phyloP scores from a whole-genome alignment of 2,888 invertebrate species.

The Oscheius myriophilus region DNA sequence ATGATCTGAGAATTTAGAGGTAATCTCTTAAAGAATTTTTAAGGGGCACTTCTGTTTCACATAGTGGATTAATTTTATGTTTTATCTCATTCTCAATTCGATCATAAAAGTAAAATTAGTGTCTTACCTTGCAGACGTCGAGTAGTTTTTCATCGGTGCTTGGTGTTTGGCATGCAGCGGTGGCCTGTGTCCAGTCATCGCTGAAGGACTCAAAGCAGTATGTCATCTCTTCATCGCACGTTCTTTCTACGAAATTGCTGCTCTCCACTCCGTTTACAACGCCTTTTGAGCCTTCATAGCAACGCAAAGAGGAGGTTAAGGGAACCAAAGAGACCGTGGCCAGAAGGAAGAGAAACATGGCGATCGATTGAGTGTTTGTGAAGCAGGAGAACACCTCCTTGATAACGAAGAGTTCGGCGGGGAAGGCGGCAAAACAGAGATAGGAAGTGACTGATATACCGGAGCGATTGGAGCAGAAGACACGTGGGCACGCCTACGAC shows the following conservation, averaged over 20 bases:
- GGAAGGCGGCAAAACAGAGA: not conserved
- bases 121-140: conserved; percentile 14
- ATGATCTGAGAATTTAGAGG: too few relatives aligned
- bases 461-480: not conserved
- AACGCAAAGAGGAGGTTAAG: not conserved
- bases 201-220: conserved; percentile 23
- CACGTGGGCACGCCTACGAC: not conserved
- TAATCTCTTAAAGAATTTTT: too few relatives aligned
- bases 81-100: too few relatives aligned
- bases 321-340: not conserved
- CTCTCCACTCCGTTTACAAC: conserved; percentile 10
- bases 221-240: conserved; percentile 15
- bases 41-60: too few relatives aligned
- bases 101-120: too few relatives aligned
- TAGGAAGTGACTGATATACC: not conserved
- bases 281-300: conserved; percentile 24
- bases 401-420: not conserved
- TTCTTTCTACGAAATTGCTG: conserved; percentile 23
- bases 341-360: conserved; percentile 9
- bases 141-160: conserved; percentile 18
- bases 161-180: conserved; percentile 24
- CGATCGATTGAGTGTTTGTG: not conserved
- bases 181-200: conserved; percentile 11
- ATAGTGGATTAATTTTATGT: too few relatives aligned
- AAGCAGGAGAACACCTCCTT: too few relatives aligned